These are phyloP conservation scores for Druceiella hillmani DNA, from an alignment of 2,888 invertebrate genomes.

Conservation along the genomic window DNA sequence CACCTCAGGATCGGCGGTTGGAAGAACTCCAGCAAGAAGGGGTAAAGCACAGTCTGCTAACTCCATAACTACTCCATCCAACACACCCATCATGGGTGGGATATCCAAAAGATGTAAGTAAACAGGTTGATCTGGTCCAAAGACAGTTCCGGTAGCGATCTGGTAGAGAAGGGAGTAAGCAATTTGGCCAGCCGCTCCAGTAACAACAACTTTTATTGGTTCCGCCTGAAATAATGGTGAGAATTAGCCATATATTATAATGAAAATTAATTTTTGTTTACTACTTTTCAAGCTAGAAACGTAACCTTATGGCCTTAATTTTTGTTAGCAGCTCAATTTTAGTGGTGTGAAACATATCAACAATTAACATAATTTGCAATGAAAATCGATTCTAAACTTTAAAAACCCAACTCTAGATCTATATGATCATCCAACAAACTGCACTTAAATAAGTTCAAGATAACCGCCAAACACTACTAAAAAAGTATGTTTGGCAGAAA, in stretches of 20 bases:
- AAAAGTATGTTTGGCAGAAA: no score
- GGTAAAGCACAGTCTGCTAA: slow-evolving; percentile 93
- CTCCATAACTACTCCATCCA: slow-evolving; percentile 98
- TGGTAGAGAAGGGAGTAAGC: slow-evolving; percentile 94
- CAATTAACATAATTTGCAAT: no score
- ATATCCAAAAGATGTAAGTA: slow-evolving; percentile 92
- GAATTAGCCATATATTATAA: neutral
- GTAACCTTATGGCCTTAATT: no score
- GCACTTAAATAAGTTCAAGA: no score
- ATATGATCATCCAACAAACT: no score
- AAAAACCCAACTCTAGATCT: no score
- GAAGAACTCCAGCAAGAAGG: slow-evolving; percentile 74
- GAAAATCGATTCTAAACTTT: no score
- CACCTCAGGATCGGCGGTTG: slow-evolving; percentile 80
- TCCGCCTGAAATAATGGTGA: slow-evolving; percentile 53
- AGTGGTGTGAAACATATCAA: no score
- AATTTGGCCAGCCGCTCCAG: slow-evolving; percentile 99
- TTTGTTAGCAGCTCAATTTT: no score
- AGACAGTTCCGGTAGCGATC: slow-evolving; percentile 93
- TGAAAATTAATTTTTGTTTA: neutral
- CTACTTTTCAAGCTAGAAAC: no score
- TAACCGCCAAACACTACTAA: no score
- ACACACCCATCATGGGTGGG: slow-evolving; percentile 89
- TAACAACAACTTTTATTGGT: slow-evolving; percentile 91
- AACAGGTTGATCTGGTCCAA: slow-evolving; percentile 83